Evolutionary conservation across 1,140 invertebrate genomes (phyloP).

Genomic region (Solenopsis fugax): DNA sequence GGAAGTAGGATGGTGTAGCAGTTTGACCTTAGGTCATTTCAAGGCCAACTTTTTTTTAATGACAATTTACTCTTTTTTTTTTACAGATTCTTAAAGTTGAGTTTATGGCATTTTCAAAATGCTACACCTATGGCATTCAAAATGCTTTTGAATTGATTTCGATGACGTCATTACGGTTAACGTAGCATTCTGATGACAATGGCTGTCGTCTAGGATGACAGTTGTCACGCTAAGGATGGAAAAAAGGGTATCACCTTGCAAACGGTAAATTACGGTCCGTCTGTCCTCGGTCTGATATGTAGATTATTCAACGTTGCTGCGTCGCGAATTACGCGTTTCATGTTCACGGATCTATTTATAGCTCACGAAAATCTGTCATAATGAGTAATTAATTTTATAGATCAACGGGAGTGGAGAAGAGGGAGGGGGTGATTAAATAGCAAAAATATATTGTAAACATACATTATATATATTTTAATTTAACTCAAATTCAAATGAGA

Average conservation of each 20-base stretch:
- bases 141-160: too few species aligned
- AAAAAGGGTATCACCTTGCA: conserved; percentile 68
- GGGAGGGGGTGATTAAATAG: not conserved
- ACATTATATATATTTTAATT: too few species aligned
- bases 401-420: not conserved
- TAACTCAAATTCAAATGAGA: too few species aligned
- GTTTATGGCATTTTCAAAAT: too few species aligned
- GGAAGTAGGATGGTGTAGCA: too few species aligned
- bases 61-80: too few species aligned
- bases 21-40: too few species aligned
- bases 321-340: not conserved
- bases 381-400: not conserved
- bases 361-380: not conserved
- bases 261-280: conserved; percentile 66
- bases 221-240: conserved; percentile 47
- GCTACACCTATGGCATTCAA: too few species aligned
- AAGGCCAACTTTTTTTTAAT: too few species aligned
- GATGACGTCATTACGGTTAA: too few species aligned
- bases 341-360: conserved; percentile 24
- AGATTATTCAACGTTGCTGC: conserved; percentile 62
- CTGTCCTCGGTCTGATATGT: conserved; percentile 77
- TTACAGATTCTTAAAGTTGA: too few species aligned
- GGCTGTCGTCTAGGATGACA: conserved; percentile 68
- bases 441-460: not conserved
- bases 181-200: conserved; percentile 56